phyloP scores from a whole-genome alignment of 2,797 vertebrate species.

The Enteromius mattozi region DNA sequence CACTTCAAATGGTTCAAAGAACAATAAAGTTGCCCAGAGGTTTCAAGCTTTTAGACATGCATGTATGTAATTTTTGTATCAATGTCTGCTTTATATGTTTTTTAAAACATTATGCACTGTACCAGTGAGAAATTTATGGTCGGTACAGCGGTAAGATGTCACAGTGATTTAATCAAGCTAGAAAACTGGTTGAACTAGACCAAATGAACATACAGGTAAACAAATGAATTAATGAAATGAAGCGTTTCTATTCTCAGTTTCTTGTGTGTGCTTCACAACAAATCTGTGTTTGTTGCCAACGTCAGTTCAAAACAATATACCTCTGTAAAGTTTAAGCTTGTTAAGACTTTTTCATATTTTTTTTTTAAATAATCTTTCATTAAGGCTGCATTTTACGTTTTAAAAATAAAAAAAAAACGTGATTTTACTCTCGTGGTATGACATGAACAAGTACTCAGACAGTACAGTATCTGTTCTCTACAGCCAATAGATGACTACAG shows the following conservation, averaged over 20 bases:
- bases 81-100: neutral
- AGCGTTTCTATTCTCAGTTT: no score
- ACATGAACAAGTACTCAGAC: neutral
- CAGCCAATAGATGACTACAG: neutral
- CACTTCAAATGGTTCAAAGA: neutral
- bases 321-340: neutral
- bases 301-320: neutral
- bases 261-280: neutral
- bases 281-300: neutral
- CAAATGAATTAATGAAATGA: neutral
- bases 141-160: neutral
- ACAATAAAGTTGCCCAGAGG: neutral
- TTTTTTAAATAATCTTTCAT: neutral
- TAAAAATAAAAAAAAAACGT: neutral
- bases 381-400: neutral
- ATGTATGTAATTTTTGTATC: neutral
- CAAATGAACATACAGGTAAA: neutral
- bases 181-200: neutral
- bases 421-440: neutral
- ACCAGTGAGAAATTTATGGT: neutral
- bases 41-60: neutral
- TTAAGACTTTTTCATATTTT: neutral
- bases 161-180: neutral
- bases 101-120: neutral
- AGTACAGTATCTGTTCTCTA: neutral